phyloP scores from a whole-genome alignment of 2,888 invertebrate species.

The Omphaloscelis lunosa region DNA sequence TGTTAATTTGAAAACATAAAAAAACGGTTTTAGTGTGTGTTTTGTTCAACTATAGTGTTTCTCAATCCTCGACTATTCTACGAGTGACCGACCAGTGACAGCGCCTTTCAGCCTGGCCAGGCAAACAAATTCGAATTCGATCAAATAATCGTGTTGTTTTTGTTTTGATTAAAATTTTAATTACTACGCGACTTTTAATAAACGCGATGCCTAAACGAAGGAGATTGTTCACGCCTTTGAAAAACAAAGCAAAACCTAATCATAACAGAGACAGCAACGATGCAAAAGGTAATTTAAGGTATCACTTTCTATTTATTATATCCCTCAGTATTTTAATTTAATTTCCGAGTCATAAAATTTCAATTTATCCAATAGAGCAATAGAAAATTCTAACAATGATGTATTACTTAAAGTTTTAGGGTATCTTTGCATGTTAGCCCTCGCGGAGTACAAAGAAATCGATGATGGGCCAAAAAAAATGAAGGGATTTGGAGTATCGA shows the following conservation, averaged over 20 bases:
- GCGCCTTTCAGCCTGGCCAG: slow-evolving; percentile 23
- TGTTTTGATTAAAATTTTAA: slow-evolving; percentile 63
- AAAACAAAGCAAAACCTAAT: slow-evolving; percentile 73
- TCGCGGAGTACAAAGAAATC: slow-evolving; percentile 16
- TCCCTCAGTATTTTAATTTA: slow-evolving; percentile 5
- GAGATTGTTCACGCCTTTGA: slow-evolving; percentile 82
- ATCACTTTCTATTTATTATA: slow-evolving; percentile 45
- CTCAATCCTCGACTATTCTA: slow-evolving; percentile 2
- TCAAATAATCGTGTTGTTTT: slow-evolving; percentile 42
- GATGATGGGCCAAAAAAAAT: slow-evolving; percentile 25
- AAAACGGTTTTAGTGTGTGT: slow-evolving; percentile 42
- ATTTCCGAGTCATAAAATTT: not conserved
- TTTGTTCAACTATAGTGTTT: slow-evolving; percentile 27
- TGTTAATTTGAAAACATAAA: not conserved
- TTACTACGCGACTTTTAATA: not conserved
- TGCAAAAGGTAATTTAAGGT: slow-evolving; percentile 52
- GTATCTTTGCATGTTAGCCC: not conserved
- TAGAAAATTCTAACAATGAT: not conserved
- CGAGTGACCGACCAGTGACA: slow-evolving; percentile 42
- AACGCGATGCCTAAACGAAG: slow-evolving; percentile 83
- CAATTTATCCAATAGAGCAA: not conserved
- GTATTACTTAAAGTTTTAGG: not conserved
- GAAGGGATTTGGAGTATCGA: not conserved
- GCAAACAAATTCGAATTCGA: slow-evolving; percentile 61
- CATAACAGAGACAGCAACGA: slow-evolving; percentile 61